Percentiles rank a stretch among this genome's conserved stretches.
Evolutionary conservation across 2,113 vertebrate genomes (phyloP).

Genomic region (Thunnus thynnus): DNA sequence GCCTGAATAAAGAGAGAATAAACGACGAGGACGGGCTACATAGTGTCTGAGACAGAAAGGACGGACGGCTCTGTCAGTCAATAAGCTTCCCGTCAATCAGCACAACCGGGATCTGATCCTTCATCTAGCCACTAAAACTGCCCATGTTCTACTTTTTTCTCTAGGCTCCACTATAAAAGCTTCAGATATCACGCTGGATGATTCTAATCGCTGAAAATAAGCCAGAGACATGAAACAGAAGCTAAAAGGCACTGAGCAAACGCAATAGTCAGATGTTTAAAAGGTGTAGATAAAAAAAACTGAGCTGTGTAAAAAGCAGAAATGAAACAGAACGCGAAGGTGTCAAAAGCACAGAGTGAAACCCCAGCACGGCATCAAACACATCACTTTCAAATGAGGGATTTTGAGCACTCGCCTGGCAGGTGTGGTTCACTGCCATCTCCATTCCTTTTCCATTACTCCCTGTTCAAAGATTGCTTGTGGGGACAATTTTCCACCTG

Average conservation of each 20-base stretch:
- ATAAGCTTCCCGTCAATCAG: conserved; percentile 53
- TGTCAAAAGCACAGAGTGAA: background rate
- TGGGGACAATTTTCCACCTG: conserved; percentile 72
- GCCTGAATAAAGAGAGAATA: conserved; percentile 65
- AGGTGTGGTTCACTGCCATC: conserved; percentile 38
- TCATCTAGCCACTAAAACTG: background rate
- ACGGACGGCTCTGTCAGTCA: conserved; percentile 37
- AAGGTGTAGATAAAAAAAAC: background rate
- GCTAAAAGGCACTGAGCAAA: background rate
- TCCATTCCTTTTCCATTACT: conserved; percentile 50
- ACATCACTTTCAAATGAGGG: conserved; percentile 29
- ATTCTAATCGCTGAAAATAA: conserved; percentile 13
- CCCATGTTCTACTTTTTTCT: background rate
- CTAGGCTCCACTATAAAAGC: background rate
- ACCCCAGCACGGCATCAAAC: background rate
- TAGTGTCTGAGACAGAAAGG: conserved; percentile 49
- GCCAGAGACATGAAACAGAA: background rate
- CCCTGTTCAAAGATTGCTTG: conserved; percentile 53
- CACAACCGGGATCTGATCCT: conserved; percentile 28
- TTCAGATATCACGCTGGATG: conserved; percentile 12
- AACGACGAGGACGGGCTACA: conserved; percentile 49
- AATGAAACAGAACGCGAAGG: background rate
- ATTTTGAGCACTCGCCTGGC: conserved; percentile 25
- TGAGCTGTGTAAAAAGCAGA: background rate
- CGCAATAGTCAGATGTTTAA: background rate